These are phyloP conservation scores for Scaptodrosophila latifasciaeformis DNA, from an alignment of 2,888 invertebrate genomes.

Conservation along the genomic window DNA sequence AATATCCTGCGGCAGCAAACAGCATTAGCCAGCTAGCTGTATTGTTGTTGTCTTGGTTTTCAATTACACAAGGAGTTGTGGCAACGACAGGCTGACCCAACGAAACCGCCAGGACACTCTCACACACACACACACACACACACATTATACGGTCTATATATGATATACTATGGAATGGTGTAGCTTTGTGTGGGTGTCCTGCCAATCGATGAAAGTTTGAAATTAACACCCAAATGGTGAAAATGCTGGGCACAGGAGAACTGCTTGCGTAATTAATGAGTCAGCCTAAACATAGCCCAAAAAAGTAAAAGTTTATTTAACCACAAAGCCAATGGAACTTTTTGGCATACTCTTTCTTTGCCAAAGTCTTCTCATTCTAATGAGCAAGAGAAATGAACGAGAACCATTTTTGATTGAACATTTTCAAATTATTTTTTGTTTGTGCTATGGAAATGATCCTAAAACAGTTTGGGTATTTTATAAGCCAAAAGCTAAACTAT, in stretches of 20 bases:
- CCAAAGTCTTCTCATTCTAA: no score
- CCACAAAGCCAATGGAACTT: constrained; percentile 10
- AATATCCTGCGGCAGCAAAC: constrained; percentile 64
- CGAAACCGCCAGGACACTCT: no score
- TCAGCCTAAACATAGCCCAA: constrained; percentile 46
- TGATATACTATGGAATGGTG: constrained; percentile 8
- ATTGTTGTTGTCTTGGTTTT: constrained; percentile 61
- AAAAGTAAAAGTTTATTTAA: constrained; percentile 13
- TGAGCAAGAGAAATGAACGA: no score
- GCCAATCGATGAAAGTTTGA: constrained; percentile 62
- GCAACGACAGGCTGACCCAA: constrained; percentile 2
- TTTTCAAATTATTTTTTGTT: no score
- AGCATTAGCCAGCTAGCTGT: constrained; percentile 42
- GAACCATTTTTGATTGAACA: no score
- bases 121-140: no score
- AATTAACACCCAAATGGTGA: constrained; percentile 59
- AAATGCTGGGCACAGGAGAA: neutral
- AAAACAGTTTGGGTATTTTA: no score
- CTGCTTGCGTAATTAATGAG: constrained; percentile 60
- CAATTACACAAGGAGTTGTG: constrained; percentile 58
- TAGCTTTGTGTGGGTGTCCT: constrained; percentile 19
- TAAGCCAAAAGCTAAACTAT: no score
- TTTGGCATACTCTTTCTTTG: neutral
- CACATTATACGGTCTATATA: constrained; percentile 31
- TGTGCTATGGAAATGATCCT: no score